A percentile compares a stretch with the other conserved stretches of the same genome.
phyloP scores from a whole-genome alignment of 2,888 invertebrate genomes.

The Phytoseiulus persimilis region DNA sequence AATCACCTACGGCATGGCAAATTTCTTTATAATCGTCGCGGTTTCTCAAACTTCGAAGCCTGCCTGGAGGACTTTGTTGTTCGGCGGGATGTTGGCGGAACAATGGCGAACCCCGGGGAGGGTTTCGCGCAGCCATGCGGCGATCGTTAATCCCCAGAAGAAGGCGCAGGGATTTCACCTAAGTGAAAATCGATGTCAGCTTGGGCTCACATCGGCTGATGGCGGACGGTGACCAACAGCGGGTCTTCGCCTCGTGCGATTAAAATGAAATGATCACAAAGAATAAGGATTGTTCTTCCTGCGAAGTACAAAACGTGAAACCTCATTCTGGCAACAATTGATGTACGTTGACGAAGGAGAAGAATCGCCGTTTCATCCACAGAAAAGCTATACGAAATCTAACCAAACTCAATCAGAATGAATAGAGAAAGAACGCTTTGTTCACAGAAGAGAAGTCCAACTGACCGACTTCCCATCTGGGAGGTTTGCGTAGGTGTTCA shows the following conservation, averaged over 20 bases:
- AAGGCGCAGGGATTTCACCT: neutral
- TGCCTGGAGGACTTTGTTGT: neutral
- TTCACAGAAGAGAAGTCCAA: neutral
- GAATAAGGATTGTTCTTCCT: neutral
- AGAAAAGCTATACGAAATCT: neutral
- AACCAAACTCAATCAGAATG: neutral
- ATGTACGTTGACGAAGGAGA: neutral
- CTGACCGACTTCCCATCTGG: conserved; percentile 5
- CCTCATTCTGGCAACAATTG: neutral
- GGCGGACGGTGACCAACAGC: neutral
- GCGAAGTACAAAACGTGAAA: neutral
- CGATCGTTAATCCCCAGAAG: neutral
- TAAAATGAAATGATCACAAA: neutral
- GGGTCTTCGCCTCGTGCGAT: neutral
- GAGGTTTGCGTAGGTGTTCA: neutral
- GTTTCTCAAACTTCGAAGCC: neutral
- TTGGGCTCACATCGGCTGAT: neutral
- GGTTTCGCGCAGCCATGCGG: neutral
- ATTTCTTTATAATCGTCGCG: neutral
- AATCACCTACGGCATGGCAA: too few species aligned
- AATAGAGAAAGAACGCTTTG: neutral
- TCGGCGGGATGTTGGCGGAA: neutral
- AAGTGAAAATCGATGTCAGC: neutral
- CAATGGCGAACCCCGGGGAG: neutral
- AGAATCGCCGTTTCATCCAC: neutral